Percentiles rank a stretch among this genome's conserved stretches.
phyloP scores from a whole-genome alignment of 2,888 invertebrate genomes.

The Drosophila aldrichi region DNA sequence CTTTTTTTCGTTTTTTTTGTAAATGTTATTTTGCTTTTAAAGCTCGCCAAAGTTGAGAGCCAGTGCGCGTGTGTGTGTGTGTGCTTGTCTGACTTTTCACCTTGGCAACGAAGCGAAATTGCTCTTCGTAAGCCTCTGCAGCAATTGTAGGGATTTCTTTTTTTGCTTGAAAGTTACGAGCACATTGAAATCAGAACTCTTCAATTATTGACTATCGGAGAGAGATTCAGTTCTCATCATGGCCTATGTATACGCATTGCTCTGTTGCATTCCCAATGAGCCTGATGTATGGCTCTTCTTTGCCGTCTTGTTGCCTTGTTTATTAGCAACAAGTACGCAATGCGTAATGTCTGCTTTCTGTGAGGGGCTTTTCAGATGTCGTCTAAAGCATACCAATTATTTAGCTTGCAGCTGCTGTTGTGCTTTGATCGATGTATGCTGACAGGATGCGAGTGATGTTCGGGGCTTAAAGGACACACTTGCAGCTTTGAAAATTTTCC shows the following conservation, averaged over 20 bases:
- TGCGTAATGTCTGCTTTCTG: conserved; percentile 24
- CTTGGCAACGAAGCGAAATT: conserved; percentile 1
- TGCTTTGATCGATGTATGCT: neutral
- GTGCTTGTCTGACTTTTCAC: conserved; percentile 1
- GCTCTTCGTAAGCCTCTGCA: conserved; percentile 17
- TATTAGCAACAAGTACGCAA: conserved; percentile 60
- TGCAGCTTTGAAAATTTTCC: neutral
- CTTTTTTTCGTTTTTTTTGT: conserved; percentile 21
- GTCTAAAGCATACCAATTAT: conserved; percentile 9
- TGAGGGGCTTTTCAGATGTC: neutral
- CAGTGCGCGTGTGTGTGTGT: neutral
- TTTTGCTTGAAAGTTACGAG: conserved; percentile 31
- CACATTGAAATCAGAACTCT: conserved; percentile 44
- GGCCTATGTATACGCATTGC: conserved; percentile 1
- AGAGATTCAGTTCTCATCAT: conserved; percentile 15
- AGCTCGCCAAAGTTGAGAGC: conserved; percentile 11
- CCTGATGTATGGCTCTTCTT: conserved; percentile 3
- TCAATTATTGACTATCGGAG: conserved; percentile 52
- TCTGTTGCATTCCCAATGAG: conserved; percentile 32
- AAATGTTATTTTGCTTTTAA: conserved; percentile 31
- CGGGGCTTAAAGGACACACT: conserved; percentile 1
- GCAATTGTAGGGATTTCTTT: conserved; percentile 38
- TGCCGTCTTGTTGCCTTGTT: neutral
- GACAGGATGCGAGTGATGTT: neutral
- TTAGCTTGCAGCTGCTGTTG: conserved; percentile 12